Conservation (phyloP, 2,797 vertebrate species). For the Phataginus tricuspis region DNA sequence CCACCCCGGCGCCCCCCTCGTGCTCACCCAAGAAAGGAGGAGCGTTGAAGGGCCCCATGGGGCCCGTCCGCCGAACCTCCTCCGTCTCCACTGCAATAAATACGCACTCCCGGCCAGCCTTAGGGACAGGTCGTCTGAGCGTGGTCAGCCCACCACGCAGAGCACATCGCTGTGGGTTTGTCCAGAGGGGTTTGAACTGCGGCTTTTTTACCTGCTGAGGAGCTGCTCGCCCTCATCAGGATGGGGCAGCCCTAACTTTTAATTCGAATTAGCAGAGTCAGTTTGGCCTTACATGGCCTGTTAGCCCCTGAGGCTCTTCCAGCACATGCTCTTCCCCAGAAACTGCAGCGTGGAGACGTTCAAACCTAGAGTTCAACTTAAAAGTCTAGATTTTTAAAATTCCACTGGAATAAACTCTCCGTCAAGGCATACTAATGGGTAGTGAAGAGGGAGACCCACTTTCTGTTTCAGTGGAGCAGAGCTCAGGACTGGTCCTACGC, state of each 20-base stretch:
- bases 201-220: background rate
- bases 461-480: background rate
- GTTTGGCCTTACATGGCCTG: background rate
- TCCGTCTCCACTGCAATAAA: background rate
- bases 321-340: background rate
- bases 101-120: background rate
- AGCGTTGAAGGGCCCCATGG: background rate
- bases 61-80: background rate
- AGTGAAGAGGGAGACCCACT: background rate
- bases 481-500: background rate
- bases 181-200: background rate
- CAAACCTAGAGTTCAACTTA: background rate
- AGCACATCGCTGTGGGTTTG: background rate
- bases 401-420: conserved; percentile 5
- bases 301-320: background rate
- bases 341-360: background rate
- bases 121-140: background rate
- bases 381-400: background rate
- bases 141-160: background rate
- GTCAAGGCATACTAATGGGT: conserved; percentile 12
- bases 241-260: background rate
- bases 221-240: background rate
- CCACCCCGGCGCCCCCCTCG: background rate
- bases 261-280: background rate
- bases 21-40: background rate